Base-by-base conservation (phyloP, 2,888 invertebrate species). In the Drosophila kokeensis region DNA sequence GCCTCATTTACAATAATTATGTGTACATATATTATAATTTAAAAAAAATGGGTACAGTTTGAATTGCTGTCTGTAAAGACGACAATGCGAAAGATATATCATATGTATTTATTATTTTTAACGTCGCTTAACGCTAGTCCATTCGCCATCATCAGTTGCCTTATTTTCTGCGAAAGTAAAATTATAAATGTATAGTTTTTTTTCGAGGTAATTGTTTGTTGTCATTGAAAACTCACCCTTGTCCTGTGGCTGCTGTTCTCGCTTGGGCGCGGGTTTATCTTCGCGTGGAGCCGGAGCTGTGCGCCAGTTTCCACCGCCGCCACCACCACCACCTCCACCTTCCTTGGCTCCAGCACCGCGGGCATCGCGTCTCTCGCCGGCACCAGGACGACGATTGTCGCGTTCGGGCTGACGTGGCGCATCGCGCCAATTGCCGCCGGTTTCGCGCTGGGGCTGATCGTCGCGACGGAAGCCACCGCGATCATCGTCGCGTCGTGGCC, bases 71-170 rank as follows among this genome's bases (percentile, higher is more conserved):
- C 68, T 67, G 55, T 73, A 32, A 71, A 58, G 64, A 73, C 57
- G 82, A 79, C 65, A 81, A 81, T 81, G 75, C 77, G 64, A 72
- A 72, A 65, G 68, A 73, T 57, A 59, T 61, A 61, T 81, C 69
- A 45, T 45, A 45, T 38, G 27, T 27, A 13, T 29, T 18, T 29
- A 53, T 53, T 34, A 48, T 59, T 64, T 61, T 88, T 90, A 93
- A 90, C 94, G 95, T 65, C 94, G 93, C 68, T 94, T 94, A 57
- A 95, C 95, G 64, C 93, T 93, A 57, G 95, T 95, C 95, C 95
- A 95, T 70, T 95, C 95, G 24, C 94, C 95, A 74, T 94, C 94
- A 80, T 95, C 95, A 0, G 93, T 91, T 58, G 94, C 91, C 68
- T 93, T 92, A 65, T 91, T 94, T 83, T 94, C 95, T 79, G 93